Percentiles rank a stretch among this genome's conserved stretches.
Conservation (phyloP, 2,888 invertebrate species). For the Elmis aenea region DNA sequence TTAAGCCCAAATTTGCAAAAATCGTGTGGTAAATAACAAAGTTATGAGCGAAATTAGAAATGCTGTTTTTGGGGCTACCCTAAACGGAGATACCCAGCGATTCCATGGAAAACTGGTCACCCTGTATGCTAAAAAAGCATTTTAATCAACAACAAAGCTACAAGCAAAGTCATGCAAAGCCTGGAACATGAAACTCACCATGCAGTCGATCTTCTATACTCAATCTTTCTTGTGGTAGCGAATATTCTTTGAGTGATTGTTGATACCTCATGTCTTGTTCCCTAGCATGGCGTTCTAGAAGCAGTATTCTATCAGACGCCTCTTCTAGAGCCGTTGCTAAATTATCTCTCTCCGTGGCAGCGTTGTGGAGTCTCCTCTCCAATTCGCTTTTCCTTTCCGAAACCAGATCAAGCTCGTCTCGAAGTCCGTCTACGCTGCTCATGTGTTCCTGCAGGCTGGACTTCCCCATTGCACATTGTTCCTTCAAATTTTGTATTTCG, state of each 20-base stretch:
- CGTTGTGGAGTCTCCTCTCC: conserved; percentile 71
- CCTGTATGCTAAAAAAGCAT: too few species aligned
- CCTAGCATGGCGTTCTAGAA: conserved; percentile 76
- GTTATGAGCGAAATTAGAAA: too few species aligned
- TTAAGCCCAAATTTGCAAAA: too few species aligned
- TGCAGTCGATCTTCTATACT: conserved; percentile 44
- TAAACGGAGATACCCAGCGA: too few species aligned
- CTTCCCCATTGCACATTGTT: conserved; percentile 73
- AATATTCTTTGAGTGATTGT: conserved; percentile 40
- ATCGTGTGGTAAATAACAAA: too few species aligned
- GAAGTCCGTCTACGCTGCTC: conserved; percentile 79
- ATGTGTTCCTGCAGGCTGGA: conserved; percentile 70
- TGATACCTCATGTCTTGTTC: conserved; percentile 64
- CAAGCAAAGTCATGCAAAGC: too few species aligned
- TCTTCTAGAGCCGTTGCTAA: conserved; percentile 79
- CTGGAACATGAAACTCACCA: too few species aligned
- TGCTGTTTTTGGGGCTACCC: too few species aligned
- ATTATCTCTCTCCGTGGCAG: conserved; percentile 76
- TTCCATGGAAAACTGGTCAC: too few species aligned
- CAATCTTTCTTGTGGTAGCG: conserved; percentile 41
- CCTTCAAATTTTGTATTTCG: conserved; percentile 76
- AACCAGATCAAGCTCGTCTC: conserved; percentile 81
- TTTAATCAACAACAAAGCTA: too few species aligned
- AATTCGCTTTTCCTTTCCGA: conserved; percentile 79
- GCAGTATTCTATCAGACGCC: conserved; percentile 80